These are phyloP conservation scores for Ramphastos sulfuratus DNA, from an alignment of 2,113 vertebrate genomes.

Conservation along the genomic window DNA sequence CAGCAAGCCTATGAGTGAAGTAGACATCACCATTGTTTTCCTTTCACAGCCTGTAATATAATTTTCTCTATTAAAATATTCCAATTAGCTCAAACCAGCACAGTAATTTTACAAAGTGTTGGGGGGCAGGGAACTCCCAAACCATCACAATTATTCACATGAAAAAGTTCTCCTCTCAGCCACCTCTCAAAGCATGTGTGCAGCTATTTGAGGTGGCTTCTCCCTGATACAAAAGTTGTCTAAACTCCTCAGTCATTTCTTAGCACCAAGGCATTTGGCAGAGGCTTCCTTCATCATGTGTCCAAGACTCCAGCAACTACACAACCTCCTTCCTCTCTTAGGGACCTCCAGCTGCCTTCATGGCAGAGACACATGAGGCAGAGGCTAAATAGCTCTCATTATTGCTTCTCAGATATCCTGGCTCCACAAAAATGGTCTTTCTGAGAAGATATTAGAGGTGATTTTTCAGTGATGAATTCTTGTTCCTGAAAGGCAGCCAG, in stretches of 20 bases:
- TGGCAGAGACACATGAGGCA: neutral
- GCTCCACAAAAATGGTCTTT: neutral
- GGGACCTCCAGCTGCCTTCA: neutral
- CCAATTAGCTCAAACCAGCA: too few species aligned
- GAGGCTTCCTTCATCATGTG: neutral
- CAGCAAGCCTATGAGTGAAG: too few species aligned
- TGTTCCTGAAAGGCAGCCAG: neutral
- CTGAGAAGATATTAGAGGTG: neutral
- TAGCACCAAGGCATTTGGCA: neutral
- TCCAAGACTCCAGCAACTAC: neutral
- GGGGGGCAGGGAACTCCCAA: too few species aligned
- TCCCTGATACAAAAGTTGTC: neutral
- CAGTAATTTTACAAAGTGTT: too few species aligned
- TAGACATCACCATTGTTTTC: too few species aligned
- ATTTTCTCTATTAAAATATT: too few species aligned
- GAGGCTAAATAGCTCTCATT: neutral
- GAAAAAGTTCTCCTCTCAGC: neutral
- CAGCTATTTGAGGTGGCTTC: neutral
- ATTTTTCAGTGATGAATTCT: neutral
- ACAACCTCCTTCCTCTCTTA: neutral
- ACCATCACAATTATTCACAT: neutral
- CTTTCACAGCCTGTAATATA: too few species aligned
- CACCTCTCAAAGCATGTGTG: rapidly evolving
- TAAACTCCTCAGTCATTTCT: neutral
- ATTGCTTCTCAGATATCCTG: neutral